Conservation (phyloP, 2,113 vertebrate genomes). For the Myanophis thanlyinensis region DNA sequence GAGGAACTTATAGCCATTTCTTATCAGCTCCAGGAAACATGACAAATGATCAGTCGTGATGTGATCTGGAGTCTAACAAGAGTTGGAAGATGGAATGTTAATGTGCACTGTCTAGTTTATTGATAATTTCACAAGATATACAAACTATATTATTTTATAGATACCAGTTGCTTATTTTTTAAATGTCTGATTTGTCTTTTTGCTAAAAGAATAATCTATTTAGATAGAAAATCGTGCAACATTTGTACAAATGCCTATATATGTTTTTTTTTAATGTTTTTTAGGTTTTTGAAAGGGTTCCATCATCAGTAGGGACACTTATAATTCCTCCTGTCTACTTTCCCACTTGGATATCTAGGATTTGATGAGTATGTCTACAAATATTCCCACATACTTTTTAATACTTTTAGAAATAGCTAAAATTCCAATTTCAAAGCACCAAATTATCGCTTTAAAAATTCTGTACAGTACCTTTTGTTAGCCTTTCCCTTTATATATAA, state of each 20-base stretch:
- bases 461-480: background rate
- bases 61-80: background rate
- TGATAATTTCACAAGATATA: background rate
- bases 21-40: background rate
- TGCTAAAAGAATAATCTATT: background rate
- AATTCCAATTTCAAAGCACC: background rate
- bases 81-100: background rate
- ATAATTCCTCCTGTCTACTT: background rate
- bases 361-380: background rate
- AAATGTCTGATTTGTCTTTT: background rate
- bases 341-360: background rate
- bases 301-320: background rate
- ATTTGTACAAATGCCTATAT: background rate
- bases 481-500: background rate
- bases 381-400: background rate
- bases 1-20: background rate
- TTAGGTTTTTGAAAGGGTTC: background rate
- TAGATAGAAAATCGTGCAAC: background rate
- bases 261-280: background rate
- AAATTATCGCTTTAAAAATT: background rate
- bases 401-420: background rate
- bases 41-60: background rate
- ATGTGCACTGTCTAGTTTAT: background rate
- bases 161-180: background rate
- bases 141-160: background rate